Conservation (phyloP, 2,888 invertebrate genomes). For the Hedya salicella region DNA sequence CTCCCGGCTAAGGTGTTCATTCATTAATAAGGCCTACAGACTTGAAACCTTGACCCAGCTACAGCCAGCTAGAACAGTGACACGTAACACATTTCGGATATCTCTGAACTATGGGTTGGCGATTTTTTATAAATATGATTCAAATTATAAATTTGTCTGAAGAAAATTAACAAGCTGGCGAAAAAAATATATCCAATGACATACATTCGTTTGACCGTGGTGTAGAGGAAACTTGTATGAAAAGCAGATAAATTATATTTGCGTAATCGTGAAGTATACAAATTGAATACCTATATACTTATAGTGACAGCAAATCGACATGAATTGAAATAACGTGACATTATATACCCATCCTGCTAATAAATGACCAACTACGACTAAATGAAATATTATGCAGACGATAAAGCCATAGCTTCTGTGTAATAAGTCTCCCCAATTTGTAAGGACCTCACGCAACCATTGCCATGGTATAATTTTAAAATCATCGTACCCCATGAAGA, state of each 20-base stretch:
- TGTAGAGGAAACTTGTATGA: too few species aligned
- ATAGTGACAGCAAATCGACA: background rate
- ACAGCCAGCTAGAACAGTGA: background rate
- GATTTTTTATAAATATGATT: background rate
- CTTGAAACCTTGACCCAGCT: constrained; percentile 1
- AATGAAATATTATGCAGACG: background rate
- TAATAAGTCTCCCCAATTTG: constrained; percentile 20
- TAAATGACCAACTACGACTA: background rate
- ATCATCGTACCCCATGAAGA: constrained; percentile 34
- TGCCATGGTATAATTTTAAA: constrained; percentile 31
- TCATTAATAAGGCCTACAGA: constrained; percentile 24
- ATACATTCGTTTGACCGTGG: too few species aligned
- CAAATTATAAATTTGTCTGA: too few species aligned
- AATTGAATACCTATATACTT: background rate
- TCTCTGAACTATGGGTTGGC: too few species aligned
- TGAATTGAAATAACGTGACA: background rate
- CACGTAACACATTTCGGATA: too few species aligned
- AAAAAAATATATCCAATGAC: too few species aligned
- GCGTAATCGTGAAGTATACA: background rate
- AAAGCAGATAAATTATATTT: too few species aligned
- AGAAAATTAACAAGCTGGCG: too few species aligned
- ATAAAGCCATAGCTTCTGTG: constrained; percentile 16
- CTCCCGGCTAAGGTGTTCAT: constrained; percentile 22
- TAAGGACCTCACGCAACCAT: constrained; percentile 12
- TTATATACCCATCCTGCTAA: background rate